Conservation (phyloP, 2,888 invertebrate species). For the Tachina fera region DNA sequence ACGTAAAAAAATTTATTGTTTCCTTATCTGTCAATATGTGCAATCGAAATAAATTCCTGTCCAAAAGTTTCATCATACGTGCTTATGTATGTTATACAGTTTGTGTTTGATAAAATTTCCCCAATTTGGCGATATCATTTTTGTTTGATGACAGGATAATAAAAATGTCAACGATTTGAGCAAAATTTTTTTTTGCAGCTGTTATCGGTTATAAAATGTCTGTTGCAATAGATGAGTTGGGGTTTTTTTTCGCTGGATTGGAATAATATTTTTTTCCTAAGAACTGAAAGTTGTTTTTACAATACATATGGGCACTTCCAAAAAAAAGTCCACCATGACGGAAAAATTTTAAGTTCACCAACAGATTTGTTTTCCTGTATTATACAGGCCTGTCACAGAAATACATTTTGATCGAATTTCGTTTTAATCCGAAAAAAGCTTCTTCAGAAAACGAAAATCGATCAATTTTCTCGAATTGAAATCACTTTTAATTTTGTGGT, state of each 20-base stretch:
- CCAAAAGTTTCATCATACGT: neutral
- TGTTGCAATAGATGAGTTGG: neutral
- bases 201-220: neutral
- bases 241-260: neutral
- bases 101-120: no score
- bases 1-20: conserved; percentile 14
- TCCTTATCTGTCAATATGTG: neutral
- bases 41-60: conserved; percentile 28
- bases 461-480: no score
- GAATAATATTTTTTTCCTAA: neutral
- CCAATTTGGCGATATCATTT: neutral
- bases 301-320: no score
- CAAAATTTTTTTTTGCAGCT: neutral
- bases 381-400: no score
- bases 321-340: no score
- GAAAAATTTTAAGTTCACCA: no score
- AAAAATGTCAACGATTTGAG: conserved; percentile 31
- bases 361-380: no score
- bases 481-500: no score
- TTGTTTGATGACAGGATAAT: neutral
- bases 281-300: conserved; percentile 9
- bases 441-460: no score
- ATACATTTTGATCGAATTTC: no score
- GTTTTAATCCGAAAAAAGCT: no score
- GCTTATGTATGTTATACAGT: no score